Conservation (phyloP, 2,113 vertebrate genomes). For the Dryoscopus gambensis region DNA sequence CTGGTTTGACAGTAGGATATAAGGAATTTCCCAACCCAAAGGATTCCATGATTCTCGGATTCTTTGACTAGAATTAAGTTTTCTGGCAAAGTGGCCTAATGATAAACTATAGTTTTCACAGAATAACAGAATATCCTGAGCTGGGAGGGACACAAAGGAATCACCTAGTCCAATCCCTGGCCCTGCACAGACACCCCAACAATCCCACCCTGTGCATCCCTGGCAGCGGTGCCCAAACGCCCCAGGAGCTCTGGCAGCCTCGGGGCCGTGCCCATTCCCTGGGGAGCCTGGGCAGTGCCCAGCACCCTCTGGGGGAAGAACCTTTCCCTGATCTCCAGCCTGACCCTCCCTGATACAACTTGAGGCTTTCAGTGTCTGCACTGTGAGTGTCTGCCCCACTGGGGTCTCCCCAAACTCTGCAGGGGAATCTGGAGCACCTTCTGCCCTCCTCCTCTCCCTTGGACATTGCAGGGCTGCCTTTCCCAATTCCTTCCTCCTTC, state of each 20-base stretch:
- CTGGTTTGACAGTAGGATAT: background rate
- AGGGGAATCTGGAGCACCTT: background rate
- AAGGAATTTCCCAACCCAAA: background rate
- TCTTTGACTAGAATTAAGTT: too few relatives aligned
- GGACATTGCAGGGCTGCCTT: background rate
- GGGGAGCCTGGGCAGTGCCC: background rate
- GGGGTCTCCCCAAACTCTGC: background rate
- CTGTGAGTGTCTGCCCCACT: background rate
- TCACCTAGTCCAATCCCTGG: accelerated
- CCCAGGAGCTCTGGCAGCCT: background rate
- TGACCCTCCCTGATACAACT: background rate
- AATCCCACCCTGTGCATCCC: background rate
- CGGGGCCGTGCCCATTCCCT: background rate
- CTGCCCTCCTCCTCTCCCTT: background rate
- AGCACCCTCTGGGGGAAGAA: background rate
- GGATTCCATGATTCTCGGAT: too few relatives aligned
- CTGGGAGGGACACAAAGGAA: accelerated
- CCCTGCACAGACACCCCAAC: background rate
- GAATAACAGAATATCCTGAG: background rate
- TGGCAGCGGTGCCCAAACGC: accelerated
- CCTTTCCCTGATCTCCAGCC: background rate
- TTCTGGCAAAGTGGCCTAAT: background rate
- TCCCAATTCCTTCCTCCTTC: too few relatives aligned
- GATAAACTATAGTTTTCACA: background rate
- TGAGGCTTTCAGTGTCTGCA: background rate